Conservation (phyloP, 2,113 vertebrate genomes). For the Phyllopteryx taeniolatus region DNA sequence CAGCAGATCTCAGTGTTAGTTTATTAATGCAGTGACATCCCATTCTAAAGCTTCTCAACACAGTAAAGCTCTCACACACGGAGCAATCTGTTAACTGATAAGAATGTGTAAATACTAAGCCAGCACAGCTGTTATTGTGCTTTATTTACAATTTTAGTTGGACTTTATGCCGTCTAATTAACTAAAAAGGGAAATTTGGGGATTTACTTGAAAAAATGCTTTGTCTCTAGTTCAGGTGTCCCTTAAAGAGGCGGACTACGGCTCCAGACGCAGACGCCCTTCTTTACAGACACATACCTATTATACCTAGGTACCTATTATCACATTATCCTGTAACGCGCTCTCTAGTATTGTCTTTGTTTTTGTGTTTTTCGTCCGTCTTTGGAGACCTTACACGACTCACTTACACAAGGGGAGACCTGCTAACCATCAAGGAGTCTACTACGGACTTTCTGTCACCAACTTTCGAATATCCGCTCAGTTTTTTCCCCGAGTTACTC, state of each 20-base stretch:
- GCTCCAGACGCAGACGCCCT: too few relatives aligned
- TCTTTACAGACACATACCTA: not conserved
- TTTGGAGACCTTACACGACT: too few relatives aligned
- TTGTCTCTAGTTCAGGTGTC: not conserved
- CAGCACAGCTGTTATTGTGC: not conserved
- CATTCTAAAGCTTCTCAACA: not conserved
- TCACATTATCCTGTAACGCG: too few relatives aligned
- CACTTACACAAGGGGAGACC: too few relatives aligned
- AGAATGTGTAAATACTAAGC: not conserved
- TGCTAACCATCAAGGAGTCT: too few relatives aligned
- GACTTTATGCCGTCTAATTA: not conserved
- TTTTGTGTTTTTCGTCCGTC: too few relatives aligned
- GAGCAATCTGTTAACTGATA: not conserved
- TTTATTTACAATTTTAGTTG: not conserved
- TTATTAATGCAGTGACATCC: not conserved
- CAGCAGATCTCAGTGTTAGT: slow-evolving; percentile 42
- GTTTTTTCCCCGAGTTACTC: too few relatives aligned
- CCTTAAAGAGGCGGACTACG: not conserved
- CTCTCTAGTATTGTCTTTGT: too few relatives aligned
- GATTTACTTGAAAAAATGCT: not conserved
- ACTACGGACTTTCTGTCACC: too few relatives aligned
- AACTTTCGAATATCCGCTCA: too few relatives aligned
- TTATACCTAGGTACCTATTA: too few relatives aligned
- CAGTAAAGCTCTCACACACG: not conserved
- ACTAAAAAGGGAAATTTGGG: too few relatives aligned